These are phyloP conservation scores for Epinephelus awoara DNA, from an alignment of 2,797 vertebrate species.

Conservation along the genomic window DNA sequence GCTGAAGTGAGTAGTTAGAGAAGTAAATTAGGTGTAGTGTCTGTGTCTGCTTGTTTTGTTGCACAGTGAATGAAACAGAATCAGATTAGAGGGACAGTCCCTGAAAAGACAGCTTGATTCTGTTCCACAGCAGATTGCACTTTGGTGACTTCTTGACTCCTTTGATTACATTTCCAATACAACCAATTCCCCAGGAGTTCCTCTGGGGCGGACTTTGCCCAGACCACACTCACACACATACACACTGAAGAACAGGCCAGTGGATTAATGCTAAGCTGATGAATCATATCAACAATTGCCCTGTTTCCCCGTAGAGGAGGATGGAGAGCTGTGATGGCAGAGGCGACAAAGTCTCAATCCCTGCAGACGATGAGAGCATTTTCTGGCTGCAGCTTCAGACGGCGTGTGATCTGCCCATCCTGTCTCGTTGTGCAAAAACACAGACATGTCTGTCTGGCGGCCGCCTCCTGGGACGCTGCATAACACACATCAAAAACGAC, in stretches of 20 bases:
- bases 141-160: constrained; percentile 30
- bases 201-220: constrained; percentile 16
- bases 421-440: constrained; percentile 48
- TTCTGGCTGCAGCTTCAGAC: constrained; percentile 62
- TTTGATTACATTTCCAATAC: constrained; percentile 41
- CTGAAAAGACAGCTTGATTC: constrained; percentile 25
- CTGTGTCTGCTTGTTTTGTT: constrained; percentile 3
- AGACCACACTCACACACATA: background rate
- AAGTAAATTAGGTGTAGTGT: background rate
- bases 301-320: constrained; percentile 43
- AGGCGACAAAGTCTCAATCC: constrained; percentile 32
- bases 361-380: constrained; percentile 39
- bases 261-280: constrained; percentile 48
- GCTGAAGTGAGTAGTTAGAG: background rate
- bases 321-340: constrained; percentile 25
- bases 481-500: constrained; percentile 57
- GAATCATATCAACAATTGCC: constrained; percentile 45
- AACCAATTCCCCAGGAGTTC: constrained; percentile 18
- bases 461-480: constrained; percentile 37
- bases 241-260: constrained; percentile 19
- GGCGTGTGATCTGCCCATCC: constrained; percentile 61
- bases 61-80: background rate
- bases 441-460: constrained; percentile 44
- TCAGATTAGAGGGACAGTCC: constrained; percentile 11
- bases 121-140: constrained; percentile 19